Evolutionary conservation across 2,797 vertebrate species (phyloP).

Genomic region (Leptodactylus fallax): DNA sequence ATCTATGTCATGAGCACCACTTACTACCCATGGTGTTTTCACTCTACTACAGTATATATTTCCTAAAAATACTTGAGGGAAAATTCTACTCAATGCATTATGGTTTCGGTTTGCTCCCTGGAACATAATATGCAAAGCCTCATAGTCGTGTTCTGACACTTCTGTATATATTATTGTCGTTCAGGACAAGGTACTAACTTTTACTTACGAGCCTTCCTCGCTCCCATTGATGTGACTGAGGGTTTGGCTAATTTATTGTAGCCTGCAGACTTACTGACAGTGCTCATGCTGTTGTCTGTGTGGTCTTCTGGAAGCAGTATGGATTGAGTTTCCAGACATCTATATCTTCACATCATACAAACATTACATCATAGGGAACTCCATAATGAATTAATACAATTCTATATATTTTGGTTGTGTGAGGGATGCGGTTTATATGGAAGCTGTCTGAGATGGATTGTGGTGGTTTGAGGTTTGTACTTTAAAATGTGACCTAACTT

Average conservation of each 20-base stretch:
- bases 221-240: background rate
- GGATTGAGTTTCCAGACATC: constrained; percentile 32
- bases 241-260: constrained; percentile 3
- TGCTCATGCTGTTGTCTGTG: constrained; percentile 9
- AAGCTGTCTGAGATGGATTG: constrained; percentile 14
- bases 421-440: background rate
- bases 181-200: background rate
- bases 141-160: background rate
- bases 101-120: too few relatives aligned
- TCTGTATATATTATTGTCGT: background rate
- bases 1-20: background rate
- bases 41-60: background rate
- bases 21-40: background rate
- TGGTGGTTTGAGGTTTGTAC: background rate
- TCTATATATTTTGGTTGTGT: constrained; percentile 13
- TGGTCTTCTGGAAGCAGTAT: constrained; percentile 21
- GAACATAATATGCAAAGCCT: background rate
- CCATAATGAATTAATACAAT: constrained; percentile 14
- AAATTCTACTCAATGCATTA: too few relatives aligned
- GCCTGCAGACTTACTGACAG: constrained; percentile 12
- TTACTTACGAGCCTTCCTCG: background rate
- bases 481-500: background rate
- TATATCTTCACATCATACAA: constrained; percentile 14
- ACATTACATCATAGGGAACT: constrained; percentile 23
- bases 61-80: background rate